Evolutionary conservation across 2,888 invertebrate genomes (phyloP).

Genomic region (Aleiodes testaceus): DNA sequence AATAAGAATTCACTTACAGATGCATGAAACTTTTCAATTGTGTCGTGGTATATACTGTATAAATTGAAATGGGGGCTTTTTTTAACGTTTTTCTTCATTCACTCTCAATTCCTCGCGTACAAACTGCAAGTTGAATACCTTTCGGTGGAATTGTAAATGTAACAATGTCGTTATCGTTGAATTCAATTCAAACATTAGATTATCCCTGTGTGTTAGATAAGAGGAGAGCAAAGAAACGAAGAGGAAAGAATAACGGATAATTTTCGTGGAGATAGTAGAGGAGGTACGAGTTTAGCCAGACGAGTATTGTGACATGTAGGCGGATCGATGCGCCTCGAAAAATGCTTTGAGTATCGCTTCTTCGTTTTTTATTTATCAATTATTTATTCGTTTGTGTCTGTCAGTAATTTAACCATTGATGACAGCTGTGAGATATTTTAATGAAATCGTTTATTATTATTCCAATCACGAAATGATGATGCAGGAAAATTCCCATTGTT

Average conservation of each 20-base stretch:
- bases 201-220: not conserved
- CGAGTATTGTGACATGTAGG: not conserved
- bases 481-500: not conserved
- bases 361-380: slow-evolving; percentile 30
- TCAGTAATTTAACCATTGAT: not conserved
- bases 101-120: slow-evolving; percentile 30
- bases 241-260: not conserved
- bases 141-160: slow-evolving; percentile 18
- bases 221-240: not conserved
- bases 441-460: too few relatives aligned
- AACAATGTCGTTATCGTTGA: slow-evolving; percentile 22
- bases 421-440: too few relatives aligned
- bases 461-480: not conserved
- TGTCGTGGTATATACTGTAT: slow-evolving; percentile 39
- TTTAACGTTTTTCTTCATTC: slow-evolving; percentile 25
- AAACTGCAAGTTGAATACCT: slow-evolving; percentile 31
- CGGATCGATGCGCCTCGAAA: slow-evolving; percentile 14
- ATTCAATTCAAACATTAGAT: slow-evolving; percentile 20
- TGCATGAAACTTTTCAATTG: slow-evolving; percentile 51
- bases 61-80: slow-evolving; percentile 30
- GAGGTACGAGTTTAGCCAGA: slow-evolving; percentile 28
- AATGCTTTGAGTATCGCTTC: slow-evolving; percentile 36
- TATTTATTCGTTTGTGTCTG: slow-evolving; percentile 1
- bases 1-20: slow-evolving; percentile 46
- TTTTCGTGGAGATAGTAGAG: slow-evolving; percentile 10